Evolutionary conservation across 2,113 vertebrate species (phyloP).

Genomic region (Xiphias gladius): DNA sequence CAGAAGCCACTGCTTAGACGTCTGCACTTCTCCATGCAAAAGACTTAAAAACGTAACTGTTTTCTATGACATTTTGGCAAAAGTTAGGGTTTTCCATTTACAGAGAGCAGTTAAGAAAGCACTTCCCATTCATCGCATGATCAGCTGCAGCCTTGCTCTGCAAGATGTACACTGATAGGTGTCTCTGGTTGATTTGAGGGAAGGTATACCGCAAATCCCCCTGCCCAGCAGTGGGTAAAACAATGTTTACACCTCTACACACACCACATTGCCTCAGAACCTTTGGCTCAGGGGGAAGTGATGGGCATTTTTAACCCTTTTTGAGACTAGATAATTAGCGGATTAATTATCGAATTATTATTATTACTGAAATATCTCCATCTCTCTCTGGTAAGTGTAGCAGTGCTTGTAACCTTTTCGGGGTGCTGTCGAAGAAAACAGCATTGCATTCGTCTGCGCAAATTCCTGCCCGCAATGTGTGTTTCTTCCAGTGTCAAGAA

Average conservation of each 20-base stretch:
- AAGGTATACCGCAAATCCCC: background rate
- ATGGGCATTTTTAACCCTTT: background rate
- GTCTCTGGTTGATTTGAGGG: background rate
- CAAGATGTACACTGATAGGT: no score
- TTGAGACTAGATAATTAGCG: background rate
- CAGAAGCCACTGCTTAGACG: background rate
- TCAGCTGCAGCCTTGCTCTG: no score
- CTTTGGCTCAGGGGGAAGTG: background rate
- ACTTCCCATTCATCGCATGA: no score
- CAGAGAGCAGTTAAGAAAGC: no score
- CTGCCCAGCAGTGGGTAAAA: background rate
- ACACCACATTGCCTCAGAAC: background rate
- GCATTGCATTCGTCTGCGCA: background rate
- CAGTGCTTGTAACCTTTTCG: background rate
- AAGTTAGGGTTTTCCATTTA: no score
- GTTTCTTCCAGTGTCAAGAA: background rate
- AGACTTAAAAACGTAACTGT: background rate
- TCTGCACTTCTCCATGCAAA: no score
- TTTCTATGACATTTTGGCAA: background rate
- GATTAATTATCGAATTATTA: no score
- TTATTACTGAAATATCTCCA: background rate
- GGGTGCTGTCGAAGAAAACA: background rate
- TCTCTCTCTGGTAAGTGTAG: background rate
- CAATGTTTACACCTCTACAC: background rate
- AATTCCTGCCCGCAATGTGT: background rate